These are phyloP conservation scores for Carpatolechia fugitivella DNA, from an alignment of 2,888 invertebrate genomes.

Conservation along the genomic window DNA sequence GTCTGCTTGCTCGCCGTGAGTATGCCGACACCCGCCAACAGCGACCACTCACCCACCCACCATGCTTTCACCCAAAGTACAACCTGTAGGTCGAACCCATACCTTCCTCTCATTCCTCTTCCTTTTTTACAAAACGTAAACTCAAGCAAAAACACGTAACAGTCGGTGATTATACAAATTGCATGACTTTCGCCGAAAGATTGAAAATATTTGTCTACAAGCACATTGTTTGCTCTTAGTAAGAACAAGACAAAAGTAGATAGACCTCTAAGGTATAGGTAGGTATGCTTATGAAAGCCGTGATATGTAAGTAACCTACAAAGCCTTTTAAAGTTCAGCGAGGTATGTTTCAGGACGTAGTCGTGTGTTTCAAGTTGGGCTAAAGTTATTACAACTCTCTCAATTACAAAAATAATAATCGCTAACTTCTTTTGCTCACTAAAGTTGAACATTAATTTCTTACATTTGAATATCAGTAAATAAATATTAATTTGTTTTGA, in stretches of 20 bases:
- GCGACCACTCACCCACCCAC: background rate
- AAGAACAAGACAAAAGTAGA: too few relatives aligned
- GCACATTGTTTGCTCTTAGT: too few relatives aligned
- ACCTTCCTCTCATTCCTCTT: background rate
- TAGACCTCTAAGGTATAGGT: background rate
- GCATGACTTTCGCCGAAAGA: background rate
- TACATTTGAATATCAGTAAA: too few relatives aligned
- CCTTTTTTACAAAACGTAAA: background rate
- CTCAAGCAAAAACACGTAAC: too few relatives aligned
- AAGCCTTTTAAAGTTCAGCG: background rate
- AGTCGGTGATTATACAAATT: background rate
- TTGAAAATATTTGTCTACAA: too few relatives aligned
- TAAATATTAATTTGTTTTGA: too few relatives aligned
- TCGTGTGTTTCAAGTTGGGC: background rate
- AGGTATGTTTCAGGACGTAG: background rate
- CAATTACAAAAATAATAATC: too few relatives aligned
- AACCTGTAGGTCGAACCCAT: background rate
- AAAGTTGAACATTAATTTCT: too few relatives aligned
- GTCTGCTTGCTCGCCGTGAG: constrained; percentile 3
- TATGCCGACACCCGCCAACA: background rate
- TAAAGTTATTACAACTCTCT: background rate
- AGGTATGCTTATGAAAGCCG: background rate
- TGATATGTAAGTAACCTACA: background rate
- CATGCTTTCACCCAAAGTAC: background rate
- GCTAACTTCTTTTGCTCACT: too few relatives aligned